Conservation (phyloP, 2,888 invertebrate genomes). For the Phymatocera aterrima region DNA sequence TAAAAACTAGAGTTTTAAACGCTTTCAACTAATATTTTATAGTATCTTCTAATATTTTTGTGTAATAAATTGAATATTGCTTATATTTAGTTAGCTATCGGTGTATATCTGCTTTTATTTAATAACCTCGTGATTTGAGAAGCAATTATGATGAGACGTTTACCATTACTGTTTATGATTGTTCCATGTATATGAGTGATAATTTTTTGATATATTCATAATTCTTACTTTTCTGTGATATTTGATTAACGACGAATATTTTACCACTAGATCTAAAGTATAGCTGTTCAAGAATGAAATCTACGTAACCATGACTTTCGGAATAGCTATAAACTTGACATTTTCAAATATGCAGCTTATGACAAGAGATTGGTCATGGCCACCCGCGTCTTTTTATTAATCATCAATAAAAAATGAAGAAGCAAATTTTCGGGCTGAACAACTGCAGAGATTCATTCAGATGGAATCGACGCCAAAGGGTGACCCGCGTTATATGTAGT, state of each 20-base stretch:
- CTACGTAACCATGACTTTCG: conserved; percentile 32
- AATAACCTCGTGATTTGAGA: conserved; percentile 9
- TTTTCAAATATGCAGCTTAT: conserved; percentile 19
- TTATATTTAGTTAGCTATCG: not conserved
- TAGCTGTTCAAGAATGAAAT: not conserved
- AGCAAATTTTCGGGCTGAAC: not conserved
- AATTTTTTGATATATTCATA: not conserved
- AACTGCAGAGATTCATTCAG: not conserved
- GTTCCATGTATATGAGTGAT: no score
- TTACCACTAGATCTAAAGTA: not conserved
- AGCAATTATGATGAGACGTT: not conserved
- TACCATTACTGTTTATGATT: no score
- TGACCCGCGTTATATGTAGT: not conserved
- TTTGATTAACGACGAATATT: conserved; percentile 3
- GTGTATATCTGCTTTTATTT: not conserved
- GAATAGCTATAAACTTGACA: conserved; percentile 14
- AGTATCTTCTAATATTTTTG: not conserved
- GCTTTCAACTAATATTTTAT: not conserved
- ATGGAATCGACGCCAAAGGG: conserved; percentile 5
- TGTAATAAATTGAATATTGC: not conserved
- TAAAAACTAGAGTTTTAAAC: not conserved
- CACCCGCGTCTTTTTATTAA: not conserved
- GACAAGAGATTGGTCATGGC: conserved; percentile 7
- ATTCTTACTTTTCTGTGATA: not conserved
- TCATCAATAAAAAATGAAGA: not conserved